phyloP scores from a whole-genome alignment of 2,797 vertebrate species.

The Podarcis lilfordi region DNA sequence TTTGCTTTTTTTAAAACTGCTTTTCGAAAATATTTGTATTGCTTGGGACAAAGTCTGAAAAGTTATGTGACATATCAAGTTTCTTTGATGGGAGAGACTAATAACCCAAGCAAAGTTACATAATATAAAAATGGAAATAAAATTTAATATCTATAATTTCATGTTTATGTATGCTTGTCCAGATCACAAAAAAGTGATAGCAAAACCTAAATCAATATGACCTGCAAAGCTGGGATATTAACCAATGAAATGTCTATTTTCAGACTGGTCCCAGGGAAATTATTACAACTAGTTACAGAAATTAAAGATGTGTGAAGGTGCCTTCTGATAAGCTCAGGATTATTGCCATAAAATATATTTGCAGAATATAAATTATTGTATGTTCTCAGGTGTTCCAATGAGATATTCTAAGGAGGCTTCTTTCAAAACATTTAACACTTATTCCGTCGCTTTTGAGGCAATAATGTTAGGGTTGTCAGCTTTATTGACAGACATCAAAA shows the following conservation, averaged over 20 bases:
- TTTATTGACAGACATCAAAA: conserved; percentile 40
- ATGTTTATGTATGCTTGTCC: conserved; percentile 63
- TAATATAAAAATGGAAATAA: conserved; percentile 56
- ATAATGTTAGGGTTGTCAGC: conserved; percentile 24
- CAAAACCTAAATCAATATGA: conserved; percentile 69
- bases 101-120: conserved; percentile 26
- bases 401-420: conserved; percentile 43
- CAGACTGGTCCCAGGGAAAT: conserved; percentile 64
- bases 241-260: conserved; percentile 61
- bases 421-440: conserved; percentile 46
- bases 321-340: conserved; percentile 67
- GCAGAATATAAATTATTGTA: conserved; percentile 60
- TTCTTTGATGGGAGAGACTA: conserved; percentile 17
- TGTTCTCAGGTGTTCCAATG: conserved; percentile 50
- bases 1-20: background rate
- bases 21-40: background rate
- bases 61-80: conserved; percentile 27
- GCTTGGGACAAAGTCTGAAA: conserved; percentile 27
- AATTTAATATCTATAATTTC: conserved; percentile 60
- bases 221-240: conserved; percentile 56
- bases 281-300: conserved; percentile 71
- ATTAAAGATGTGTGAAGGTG: conserved; percentile 73
- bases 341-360: conserved; percentile 65
- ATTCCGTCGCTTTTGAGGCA: conserved; percentile 16
- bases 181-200: conserved; percentile 57